These are phyloP conservation scores for Hippotragus niger DNA, from an alignment of 2,113 vertebrate genomes.

Conservation along the genomic window DNA sequence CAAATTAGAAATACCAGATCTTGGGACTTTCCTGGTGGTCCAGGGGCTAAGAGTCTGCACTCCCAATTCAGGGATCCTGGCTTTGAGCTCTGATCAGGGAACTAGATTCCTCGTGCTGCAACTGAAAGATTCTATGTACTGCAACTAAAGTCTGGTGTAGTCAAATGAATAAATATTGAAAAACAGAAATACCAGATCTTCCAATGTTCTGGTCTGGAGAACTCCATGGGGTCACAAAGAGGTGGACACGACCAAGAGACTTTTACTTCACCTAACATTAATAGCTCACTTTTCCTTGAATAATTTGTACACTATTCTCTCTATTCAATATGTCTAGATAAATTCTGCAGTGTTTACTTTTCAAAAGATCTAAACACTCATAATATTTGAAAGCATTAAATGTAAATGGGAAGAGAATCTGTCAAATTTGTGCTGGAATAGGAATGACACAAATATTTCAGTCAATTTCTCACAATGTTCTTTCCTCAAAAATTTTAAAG, in stretches of 20 bases:
- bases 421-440: no score
- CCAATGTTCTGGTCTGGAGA: neutral
- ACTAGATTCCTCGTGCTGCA: neutral
- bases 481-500: neutral
- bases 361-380: no score
- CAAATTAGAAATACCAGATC: neutral
- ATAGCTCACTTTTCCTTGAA: no score
- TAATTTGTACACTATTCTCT: no score
- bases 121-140: neutral
- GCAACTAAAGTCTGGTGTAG: neutral
- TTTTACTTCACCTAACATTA: neutral
- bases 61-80: neutral
- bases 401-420: no score
- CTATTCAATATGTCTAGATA: no score
- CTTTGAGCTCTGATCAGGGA: neutral
- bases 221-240: neutral
- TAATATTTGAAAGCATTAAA: no score
- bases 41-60: neutral
- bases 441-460: neutral
- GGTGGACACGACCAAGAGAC: fast-evolving
- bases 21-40: neutral
- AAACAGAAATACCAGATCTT: neutral
- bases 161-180: neutral
- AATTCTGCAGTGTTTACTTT: no score
- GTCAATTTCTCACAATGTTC: neutral